These are phyloP conservation scores for Limnephilus lunatus DNA, from an alignment of 2,888 invertebrate genomes.

Conservation along the genomic window DNA sequence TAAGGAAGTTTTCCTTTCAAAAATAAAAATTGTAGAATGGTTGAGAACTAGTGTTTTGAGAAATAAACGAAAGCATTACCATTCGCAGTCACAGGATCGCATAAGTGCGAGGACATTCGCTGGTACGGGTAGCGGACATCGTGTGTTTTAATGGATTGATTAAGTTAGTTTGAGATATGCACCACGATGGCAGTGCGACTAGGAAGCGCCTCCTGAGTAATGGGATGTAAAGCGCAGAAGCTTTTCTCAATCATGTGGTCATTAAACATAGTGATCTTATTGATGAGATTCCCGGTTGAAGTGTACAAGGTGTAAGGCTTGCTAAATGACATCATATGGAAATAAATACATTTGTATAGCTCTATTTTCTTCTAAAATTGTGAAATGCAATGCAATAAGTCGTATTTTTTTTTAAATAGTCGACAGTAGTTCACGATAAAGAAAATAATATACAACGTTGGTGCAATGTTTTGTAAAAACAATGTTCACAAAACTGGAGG, in stretches of 20 bases:
- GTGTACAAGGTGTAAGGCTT: not conserved
- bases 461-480: too few species aligned
- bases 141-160: constrained; percentile 3
- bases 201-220: not conserved
- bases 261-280: constrained; percentile 10
- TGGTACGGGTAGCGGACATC: not conserved
- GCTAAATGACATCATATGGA: not conserved
- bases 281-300: not conserved
- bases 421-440: too few species aligned
- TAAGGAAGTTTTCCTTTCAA: too few species aligned
- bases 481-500: too few species aligned
- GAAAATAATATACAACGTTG: too few species aligned
- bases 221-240: constrained; percentile 13
- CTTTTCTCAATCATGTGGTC: constrained; percentile 10
- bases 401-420: too few species aligned
- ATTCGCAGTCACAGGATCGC: not conserved
- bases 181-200: not conserved
- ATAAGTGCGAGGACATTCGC: not conserved
- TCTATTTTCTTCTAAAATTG: not conserved
- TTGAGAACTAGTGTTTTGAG: not conserved
- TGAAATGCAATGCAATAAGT: too few species aligned
- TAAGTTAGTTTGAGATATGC: not conserved
- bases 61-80: constrained; percentile 26
- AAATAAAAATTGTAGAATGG: not conserved
- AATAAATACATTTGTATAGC: not conserved